phyloP scores from a whole-genome alignment of 2,113 vertebrate species.

The Pseudonaja textilis region DNA sequence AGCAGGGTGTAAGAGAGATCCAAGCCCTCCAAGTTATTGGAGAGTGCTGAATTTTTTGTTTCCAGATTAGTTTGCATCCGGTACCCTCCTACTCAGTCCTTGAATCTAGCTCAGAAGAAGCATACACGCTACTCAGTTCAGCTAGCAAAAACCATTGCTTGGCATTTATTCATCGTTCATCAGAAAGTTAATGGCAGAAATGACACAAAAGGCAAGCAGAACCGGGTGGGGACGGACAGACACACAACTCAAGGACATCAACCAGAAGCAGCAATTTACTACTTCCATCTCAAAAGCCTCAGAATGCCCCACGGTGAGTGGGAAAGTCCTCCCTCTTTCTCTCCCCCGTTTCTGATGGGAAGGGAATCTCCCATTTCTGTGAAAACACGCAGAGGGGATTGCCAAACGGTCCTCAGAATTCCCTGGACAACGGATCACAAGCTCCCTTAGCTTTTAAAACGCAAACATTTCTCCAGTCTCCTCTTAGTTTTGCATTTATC shows the following conservation, averaged over 20 bases:
- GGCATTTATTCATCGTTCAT: not conserved
- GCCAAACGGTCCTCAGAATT: not conserved
- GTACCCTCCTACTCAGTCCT: not conserved
- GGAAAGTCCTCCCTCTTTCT: not conserved
- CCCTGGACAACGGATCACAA: not conserved
- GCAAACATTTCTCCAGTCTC: not conserved
- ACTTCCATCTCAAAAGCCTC: not conserved
- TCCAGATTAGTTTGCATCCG: not conserved
- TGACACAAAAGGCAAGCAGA: not conserved
- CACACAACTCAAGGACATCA: not conserved
- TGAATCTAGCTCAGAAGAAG: not conserved
- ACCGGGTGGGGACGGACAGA: fast-evolving
- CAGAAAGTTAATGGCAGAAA: not conserved
- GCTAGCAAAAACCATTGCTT: not conserved
- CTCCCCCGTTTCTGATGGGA: not conserved
- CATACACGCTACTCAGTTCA: not conserved
- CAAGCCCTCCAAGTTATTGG: not conserved
- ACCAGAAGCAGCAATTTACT: not conserved
- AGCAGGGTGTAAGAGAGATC: not conserved
- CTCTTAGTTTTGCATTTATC: not conserved
- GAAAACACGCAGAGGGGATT: not conserved
- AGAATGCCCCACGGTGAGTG: not conserved
- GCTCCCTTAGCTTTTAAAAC: not conserved
- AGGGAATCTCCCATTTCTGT: not conserved
- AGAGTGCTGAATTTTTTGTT: not conserved